Base-by-base conservation (phyloP, 35 echinoderm and acorn worm species). In the Heliocidaris tuberculata region DNA sequence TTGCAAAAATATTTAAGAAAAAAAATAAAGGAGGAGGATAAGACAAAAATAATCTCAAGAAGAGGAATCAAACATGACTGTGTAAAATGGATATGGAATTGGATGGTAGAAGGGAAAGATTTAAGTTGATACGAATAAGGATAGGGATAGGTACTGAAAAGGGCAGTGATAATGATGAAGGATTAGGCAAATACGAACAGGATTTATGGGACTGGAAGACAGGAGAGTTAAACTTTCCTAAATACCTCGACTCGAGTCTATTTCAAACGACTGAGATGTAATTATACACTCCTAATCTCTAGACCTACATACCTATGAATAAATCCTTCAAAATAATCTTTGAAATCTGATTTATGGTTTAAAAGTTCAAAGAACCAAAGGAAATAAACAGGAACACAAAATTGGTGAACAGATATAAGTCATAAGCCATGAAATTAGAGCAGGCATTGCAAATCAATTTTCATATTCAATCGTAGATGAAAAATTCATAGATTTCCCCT, bases 391-490 rank as follows among this genome's bases (percentile, higher is more conserved):
- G 8, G 19, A 78, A 78, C 65, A 78, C n/a, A 56, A 56, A 27
- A 8, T 5, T 5, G 65, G 21, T 8, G 24, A 78, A 78, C 19
- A n/a, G 65, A 1, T 27, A n/a, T n/a, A 21, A 8, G 65, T 0
- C 27, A 78, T 78, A n/a, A 78, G 65, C 65, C 65, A 27, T 27
- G 2, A 78, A 78, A 78, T 78, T 78, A n/a, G 65, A 78, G 17
- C 65, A 78, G 65, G 65, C 21, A 56, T 78, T 78, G 27, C 65
- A n/a, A 78, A 78, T 78, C 65, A 78, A 78, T 78, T 78, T 78
- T 78, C 21, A 78, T 70, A 19, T 70, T 70, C 21, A 17, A 70
- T 70, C 60, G 5, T 27, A 70, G 21, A 21, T 19, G 17, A 65
- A 65, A 65, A 19, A 65, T 65, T 65, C 21, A 65, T 65, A 65